A percentile compares a stretch with the other conserved stretches of the same genome.
These are phyloP conservation scores for Caenorhabditis afra DNA, from an alignment of 2,888 invertebrate genomes.

Conservation along the genomic window DNA sequence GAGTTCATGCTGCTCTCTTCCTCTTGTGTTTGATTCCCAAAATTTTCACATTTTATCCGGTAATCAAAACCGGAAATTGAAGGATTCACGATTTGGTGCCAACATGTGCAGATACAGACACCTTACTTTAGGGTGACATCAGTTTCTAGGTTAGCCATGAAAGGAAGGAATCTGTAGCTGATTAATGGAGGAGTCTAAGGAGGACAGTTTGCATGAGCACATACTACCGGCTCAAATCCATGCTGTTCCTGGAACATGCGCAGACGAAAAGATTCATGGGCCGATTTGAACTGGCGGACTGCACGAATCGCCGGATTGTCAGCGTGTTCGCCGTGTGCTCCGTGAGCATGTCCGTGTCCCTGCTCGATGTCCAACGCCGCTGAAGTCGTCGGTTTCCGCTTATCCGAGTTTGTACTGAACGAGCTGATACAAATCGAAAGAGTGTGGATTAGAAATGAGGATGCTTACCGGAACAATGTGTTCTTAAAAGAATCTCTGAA, in stretches of 20 bases:
- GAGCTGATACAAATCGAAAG: constrained; percentile 42
- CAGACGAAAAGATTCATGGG: constrained; percentile 77
- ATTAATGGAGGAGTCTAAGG: constrained; percentile 34
- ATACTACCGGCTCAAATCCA: constrained; percentile 71
- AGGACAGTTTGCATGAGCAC: constrained; percentile 44
- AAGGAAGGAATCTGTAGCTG: constrained; percentile 1
- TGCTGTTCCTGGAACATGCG: constrained; percentile 77
- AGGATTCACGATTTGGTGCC: not conserved
- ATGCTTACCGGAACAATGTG: constrained; percentile 39
- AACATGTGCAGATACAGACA: constrained; percentile 18
- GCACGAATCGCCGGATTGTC: constrained; percentile 53
- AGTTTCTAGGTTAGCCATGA: constrained; percentile 9
- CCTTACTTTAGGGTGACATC: constrained; percentile 9
- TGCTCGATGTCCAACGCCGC: constrained; percentile 38
- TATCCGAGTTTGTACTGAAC: constrained; percentile 61
- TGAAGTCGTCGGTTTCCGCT: constrained; percentile 40
- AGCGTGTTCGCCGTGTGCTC: constrained; percentile 19
- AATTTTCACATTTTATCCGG: too few species aligned
- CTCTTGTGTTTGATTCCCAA: not conserved
- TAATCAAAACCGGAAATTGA: too few species aligned
- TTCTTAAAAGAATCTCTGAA: constrained; percentile 60
- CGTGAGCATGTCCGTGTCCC: constrained; percentile 29
- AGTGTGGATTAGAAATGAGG: not conserved
- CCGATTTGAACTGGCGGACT: constrained; percentile 69
- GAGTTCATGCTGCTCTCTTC: not conserved